phyloP scores from a whole-genome alignment of 1,140 invertebrate genomes.

The Brachystomella parvula region DNA sequence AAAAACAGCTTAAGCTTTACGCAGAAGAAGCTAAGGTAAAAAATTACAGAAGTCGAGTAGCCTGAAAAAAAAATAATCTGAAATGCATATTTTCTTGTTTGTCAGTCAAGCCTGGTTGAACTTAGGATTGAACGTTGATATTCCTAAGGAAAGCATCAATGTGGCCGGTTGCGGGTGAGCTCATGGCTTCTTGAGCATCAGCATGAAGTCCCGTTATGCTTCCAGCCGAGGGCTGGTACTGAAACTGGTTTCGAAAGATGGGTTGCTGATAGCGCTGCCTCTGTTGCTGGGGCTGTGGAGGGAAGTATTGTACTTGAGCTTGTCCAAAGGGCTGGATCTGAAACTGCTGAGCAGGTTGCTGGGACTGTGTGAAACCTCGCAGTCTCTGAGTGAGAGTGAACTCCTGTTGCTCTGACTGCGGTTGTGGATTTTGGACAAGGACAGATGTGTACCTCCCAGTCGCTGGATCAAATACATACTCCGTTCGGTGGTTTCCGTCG shows the following conservation, averaged over 20 bases:
- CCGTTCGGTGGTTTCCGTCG: constrained; percentile 54
- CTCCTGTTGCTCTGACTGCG: constrained; percentile 52
- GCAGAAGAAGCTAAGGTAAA: too few relatives aligned
- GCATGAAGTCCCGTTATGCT: constrained; percentile 1
- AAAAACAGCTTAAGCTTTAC: too few relatives aligned
- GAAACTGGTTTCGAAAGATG: constrained; percentile 36
- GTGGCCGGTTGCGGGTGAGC: constrained; percentile 53
- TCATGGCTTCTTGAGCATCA: constrained; percentile 37
- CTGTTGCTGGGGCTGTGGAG: constrained; percentile 55
- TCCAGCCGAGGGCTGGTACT: constrained; percentile 31
- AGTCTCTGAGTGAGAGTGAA: constrained; percentile 65
- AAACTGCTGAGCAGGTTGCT: constrained; percentile 27
- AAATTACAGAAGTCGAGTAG: too few relatives aligned
- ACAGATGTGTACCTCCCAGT: constrained; percentile 71
- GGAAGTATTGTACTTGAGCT: constrained; percentile 38
- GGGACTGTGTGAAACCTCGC: constrained; percentile 61
- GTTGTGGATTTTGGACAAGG: constrained; percentile 64
- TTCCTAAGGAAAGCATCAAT: constrained; percentile 71
- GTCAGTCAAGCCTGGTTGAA: too few relatives aligned
- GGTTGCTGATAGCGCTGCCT: constrained; percentile 40
- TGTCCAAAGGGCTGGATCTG: constrained; percentile 25
- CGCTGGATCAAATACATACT: constrained; percentile 65
- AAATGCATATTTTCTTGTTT: too few relatives aligned
- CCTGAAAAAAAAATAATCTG: too few relatives aligned
- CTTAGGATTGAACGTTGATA: constrained; percentile 49